phyloP scores from a whole-genome alignment of 2,888 invertebrate species.

The Baronia brevicornis region DNA sequence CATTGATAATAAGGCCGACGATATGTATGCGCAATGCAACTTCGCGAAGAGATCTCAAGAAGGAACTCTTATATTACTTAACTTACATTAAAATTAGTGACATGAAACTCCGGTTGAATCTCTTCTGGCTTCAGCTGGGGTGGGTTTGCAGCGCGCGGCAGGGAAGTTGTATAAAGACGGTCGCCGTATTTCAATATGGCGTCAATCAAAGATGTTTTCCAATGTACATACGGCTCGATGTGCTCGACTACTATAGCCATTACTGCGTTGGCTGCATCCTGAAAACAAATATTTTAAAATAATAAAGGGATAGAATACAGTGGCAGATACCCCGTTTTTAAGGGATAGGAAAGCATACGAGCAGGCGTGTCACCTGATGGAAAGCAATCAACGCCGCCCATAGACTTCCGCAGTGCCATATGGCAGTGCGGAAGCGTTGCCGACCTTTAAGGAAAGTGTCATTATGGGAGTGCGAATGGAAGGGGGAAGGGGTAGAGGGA shows the following conservation, averaged over 20 bases:
- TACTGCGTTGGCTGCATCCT: conserved; percentile 74
- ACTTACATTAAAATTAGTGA: conserved; percentile 58
- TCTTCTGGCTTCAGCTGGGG: conserved; percentile 38
- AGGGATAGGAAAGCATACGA: no score
- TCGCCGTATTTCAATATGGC: conserved; percentile 79
- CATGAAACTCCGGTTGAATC: conserved; percentile 43
- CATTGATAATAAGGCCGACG: neutral
- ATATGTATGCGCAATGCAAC: neutral
- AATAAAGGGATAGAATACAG: no score
- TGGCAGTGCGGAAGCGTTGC: no score
- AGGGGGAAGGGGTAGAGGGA: no score
- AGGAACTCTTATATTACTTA: neutral
- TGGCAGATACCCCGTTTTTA: no score
- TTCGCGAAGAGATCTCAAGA: neutral
- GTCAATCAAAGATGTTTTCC: conserved; percentile 75
- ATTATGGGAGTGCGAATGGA: no score
- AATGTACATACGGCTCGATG: conserved; percentile 72
- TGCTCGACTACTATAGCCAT: conserved; percentile 76
- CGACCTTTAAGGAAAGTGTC: no score
- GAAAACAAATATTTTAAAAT: conserved; percentile 17
- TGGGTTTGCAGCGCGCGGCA: conserved; percentile 34
- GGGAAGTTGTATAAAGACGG: conserved; percentile 68
- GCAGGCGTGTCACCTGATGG: no score
- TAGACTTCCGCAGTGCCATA: no score
- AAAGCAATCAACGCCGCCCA: no score